Evolutionary conservation across 2,888 invertebrate genomes (phyloP).

Genomic region (Eupeodes latifasciatus): DNA sequence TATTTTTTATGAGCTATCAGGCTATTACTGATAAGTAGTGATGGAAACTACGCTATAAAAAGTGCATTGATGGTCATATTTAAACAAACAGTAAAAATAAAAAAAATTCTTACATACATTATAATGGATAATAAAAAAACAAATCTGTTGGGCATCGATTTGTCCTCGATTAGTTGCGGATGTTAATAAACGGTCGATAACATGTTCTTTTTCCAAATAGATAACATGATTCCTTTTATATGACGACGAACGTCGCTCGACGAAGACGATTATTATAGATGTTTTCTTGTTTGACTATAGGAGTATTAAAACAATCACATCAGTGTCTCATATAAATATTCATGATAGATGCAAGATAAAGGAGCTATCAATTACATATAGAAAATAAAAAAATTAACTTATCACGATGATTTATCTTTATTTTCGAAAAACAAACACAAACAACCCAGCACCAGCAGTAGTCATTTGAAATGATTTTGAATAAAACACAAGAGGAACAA

Average conservation of each 20-base stretch:
- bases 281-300: not conserved
- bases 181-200: constrained; percentile 57
- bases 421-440: not conserved
- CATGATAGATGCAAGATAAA: constrained; percentile 45
- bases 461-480: constrained; percentile 34
- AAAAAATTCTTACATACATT: not conserved
- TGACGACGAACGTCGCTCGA: too few species aligned
- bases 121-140: constrained; percentile 49
- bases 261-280: too few species aligned
- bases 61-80: constrained; percentile 50
- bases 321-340: constrained; percentile 55
- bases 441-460: constrained; percentile 36
- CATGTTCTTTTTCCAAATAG: constrained; percentile 44
- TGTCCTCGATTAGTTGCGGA: constrained; percentile 74
- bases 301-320: constrained; percentile 38
- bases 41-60: constrained; percentile 52
- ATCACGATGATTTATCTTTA: constrained; percentile 68
- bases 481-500: constrained; percentile 29
- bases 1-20: constrained; percentile 45
- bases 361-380: constrained; percentile 44
- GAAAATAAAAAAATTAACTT: constrained; percentile 50
- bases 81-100: not conserved
- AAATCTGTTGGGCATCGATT: constrained; percentile 63
- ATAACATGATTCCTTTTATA: constrained; percentile 33
- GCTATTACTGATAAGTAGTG: constrained; percentile 59